Base-by-base conservation (phyloP, 2,888 invertebrate species). In the Cheilosia pagana region DNA sequence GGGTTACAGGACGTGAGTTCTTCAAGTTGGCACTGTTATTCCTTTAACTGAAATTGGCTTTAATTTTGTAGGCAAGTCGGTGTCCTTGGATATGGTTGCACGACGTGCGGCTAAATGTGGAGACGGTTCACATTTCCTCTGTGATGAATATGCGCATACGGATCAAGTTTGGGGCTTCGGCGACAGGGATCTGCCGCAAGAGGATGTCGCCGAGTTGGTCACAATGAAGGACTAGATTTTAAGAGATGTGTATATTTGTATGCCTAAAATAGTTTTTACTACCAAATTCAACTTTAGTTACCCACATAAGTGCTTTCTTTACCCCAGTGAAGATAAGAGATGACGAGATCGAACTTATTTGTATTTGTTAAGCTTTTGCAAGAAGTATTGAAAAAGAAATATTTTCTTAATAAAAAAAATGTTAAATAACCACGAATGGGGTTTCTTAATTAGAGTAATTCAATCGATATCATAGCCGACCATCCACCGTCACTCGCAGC, bases 1-100 rank as follows among this genome's bases (percentile, higher is more conserved):
- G 95, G 94, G 97, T 96, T 1, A 96, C 95, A 89, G 97, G 97
- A 89, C 92, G 96, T 92, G 90, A 93, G 93, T 91, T n/a, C 21
- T 19, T 31, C 12, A n/a, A 12, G 12, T 4, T 53, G 3, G 10
- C 10, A 7, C 1, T 19, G 14, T 10, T 3, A 25, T 25, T 8
- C 6, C 19, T 0, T 21, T 62, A 4, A 10, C 35, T 28, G 3
- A 31, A 16, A 21, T 25, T 53, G 1, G 3, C 16, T 31, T 14
- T 8, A 48, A 43, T 78, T 82, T 23, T 43, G 12, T 12, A 92
- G 92, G 92, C 41, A 94, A 95, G 89, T 93, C 91, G n/a, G 94
- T 94, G 0, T 94, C 94, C 0, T 89, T 92, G 0, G 91, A 92
- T 76, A 94, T 94, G 94, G 92, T 95, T 0, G 90, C 91, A n/a